Percentiles rank a stretch among this genome's conserved stretches.
phyloP scores from a whole-genome alignment of 2,113 vertebrate genomes.

The Grammomys surdaster region DNA sequence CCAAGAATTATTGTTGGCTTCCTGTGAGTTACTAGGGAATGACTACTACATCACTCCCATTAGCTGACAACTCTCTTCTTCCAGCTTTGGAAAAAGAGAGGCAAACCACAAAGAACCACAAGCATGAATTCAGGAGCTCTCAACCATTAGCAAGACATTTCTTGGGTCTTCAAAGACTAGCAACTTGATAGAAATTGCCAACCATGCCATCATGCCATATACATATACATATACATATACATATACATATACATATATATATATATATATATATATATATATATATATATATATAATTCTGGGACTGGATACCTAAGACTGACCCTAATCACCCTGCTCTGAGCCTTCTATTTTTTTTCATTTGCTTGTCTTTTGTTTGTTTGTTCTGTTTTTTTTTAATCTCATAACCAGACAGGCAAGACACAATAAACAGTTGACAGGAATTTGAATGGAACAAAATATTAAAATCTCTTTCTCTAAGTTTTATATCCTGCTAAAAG shows the following conservation, averaged over 20 bases:
- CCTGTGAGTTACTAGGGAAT: not conserved
- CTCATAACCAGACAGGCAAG: not conserved
- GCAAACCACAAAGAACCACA: not conserved
- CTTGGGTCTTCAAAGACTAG: not conserved
- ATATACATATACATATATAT: not conserved
- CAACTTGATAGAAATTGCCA: not conserved
- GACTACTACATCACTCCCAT: not conserved
- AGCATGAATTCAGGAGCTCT: not conserved
- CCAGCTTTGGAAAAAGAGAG: not conserved
- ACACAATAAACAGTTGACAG: not conserved
- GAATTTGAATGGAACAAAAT: not conserved
- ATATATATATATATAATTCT: not conserved
- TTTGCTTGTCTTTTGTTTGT: not conserved
- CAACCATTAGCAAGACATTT: not conserved
- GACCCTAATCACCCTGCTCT: not conserved
- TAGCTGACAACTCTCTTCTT: not conserved
- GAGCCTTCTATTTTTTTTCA: not conserved
- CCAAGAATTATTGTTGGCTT: not conserved
- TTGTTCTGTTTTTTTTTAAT: too few relatives aligned
- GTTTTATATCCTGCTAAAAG: not conserved
- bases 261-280: too few relatives aligned
- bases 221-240: not conserved
- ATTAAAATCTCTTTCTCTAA: not conserved
- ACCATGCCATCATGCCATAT: not conserved
- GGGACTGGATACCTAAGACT: not conserved